Evolutionary conservation across 2,888 invertebrate species (phyloP).

Genomic region (Drosophila rubida): DNA sequence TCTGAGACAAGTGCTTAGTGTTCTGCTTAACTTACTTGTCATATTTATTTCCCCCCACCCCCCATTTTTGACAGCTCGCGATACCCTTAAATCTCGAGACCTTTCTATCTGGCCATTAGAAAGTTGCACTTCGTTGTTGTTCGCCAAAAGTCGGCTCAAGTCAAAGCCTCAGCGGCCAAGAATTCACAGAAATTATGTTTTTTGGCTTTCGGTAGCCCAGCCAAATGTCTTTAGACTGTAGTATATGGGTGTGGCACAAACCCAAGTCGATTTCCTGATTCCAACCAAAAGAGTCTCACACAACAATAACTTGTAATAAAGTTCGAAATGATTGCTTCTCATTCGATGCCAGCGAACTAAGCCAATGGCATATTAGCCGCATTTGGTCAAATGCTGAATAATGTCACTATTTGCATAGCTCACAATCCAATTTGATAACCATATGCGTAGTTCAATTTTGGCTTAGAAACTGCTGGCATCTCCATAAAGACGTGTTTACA

Average conservation of each 20-base stretch:
- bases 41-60: no score
- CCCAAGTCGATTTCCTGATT: constrained; percentile 16
- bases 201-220: constrained; percentile 32
- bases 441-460: no score
- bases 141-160: constrained; percentile 36
- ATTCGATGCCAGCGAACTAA: constrained; percentile 6
- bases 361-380: constrained; percentile 15
- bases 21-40: constrained; percentile 40
- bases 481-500: no score
- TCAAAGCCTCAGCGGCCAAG: constrained; percentile 41
- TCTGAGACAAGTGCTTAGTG: constrained; percentile 65
- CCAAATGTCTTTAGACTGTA: constrained; percentile 35
- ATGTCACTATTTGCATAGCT: constrained; percentile 16
- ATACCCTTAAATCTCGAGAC: constrained; percentile 68
- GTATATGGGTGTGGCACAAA: constrained; percentile 50
- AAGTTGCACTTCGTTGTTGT: constrained; percentile 50
- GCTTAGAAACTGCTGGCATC: no score
- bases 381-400: constrained; percentile 36
- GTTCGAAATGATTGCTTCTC: constrained; percentile 22
- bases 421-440: background rate
- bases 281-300: constrained; percentile 33
- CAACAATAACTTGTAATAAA: constrained; percentile 51
- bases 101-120: constrained; percentile 63
- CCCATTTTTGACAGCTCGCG: constrained; percentile 13
- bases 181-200: constrained; percentile 40